Conservation (phyloP, 2,888 invertebrate species). For the Pedicia rivosa region DNA sequence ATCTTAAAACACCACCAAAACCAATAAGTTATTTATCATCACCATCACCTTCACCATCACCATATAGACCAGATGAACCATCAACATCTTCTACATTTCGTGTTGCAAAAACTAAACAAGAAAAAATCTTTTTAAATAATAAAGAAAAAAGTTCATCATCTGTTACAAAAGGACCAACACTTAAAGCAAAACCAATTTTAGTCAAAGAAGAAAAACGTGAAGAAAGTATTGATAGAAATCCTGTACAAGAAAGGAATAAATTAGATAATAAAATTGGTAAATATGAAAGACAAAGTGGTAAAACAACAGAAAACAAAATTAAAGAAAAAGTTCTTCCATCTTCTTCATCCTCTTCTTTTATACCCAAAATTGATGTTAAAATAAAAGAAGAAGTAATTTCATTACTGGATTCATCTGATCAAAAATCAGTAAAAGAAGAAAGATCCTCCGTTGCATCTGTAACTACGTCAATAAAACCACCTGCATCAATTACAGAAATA, state of each 20-base stretch:
- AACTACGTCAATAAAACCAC: not conserved
- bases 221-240: conserved; percentile 4
- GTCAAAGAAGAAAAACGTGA: conserved; percentile 15
- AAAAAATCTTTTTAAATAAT: not conserved
- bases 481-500: conserved; percentile 3
- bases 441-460: not conserved
- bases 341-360: too few species aligned
- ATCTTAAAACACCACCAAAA: conserved; percentile 21
- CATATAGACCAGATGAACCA: not conserved
- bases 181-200: conserved; percentile 28
- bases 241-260: not conserved
- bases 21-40: conserved; percentile 24
- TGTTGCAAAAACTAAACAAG: not conserved
- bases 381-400: too few species aligned
- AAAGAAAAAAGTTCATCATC: not conserved
- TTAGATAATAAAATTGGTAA: too few species aligned
- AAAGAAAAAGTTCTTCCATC: too few species aligned
- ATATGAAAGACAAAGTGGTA: too few species aligned
- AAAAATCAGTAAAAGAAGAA: too few species aligned
- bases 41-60: not conserved
- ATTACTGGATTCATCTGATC: too few species aligned
- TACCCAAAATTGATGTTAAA: too few species aligned
- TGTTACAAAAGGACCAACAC: conserved; percentile 20
- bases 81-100: not conserved
- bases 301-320: too few species aligned